These are phyloP conservation scores for Ophraella communa DNA, from an alignment of 2,888 invertebrate species.

Conservation along the genomic window DNA sequence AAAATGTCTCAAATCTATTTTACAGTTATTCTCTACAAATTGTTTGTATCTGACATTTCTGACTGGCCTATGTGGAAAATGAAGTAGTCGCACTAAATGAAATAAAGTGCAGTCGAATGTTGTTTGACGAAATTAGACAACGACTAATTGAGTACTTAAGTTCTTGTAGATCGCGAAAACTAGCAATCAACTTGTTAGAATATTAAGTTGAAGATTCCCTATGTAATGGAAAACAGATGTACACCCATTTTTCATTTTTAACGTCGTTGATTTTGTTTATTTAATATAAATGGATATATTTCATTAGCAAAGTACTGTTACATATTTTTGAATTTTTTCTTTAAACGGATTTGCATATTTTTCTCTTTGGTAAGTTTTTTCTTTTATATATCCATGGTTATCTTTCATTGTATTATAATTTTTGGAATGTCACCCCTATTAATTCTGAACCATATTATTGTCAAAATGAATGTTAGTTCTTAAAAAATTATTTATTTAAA, in stretches of 20 bases:
- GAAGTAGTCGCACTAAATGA: constrained; percentile 11
- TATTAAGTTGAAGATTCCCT: constrained; percentile 1
- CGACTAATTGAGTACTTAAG: constrained; percentile 22
- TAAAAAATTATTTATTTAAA: too few species aligned
- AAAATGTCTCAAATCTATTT: too few species aligned
- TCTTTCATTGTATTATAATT: too few species aligned
- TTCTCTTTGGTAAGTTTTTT: too few species aligned
- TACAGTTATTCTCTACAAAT: neutral
- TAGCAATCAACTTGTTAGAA: constrained; percentile 5
- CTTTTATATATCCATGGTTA: too few species aligned
- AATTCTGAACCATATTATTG: too few species aligned
- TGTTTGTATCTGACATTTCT: neutral
- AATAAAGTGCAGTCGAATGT: constrained; percentile 4
- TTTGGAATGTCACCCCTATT: too few species aligned
- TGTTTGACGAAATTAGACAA: constrained; percentile 16
- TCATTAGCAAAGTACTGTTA: too few species aligned
- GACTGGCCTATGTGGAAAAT: neutral
- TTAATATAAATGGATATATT: too few species aligned
- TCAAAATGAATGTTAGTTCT: too few species aligned
- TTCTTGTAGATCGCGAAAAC: constrained; percentile 14
- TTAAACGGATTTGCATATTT: too few species aligned
- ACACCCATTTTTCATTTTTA: neutral
- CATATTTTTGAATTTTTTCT: too few species aligned
- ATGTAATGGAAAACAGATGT: neutral
- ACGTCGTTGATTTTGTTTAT: neutral